Base-by-base conservation (phyloP, 2,797 vertebrate species). In the Philypnodon macrostomus region DNA sequence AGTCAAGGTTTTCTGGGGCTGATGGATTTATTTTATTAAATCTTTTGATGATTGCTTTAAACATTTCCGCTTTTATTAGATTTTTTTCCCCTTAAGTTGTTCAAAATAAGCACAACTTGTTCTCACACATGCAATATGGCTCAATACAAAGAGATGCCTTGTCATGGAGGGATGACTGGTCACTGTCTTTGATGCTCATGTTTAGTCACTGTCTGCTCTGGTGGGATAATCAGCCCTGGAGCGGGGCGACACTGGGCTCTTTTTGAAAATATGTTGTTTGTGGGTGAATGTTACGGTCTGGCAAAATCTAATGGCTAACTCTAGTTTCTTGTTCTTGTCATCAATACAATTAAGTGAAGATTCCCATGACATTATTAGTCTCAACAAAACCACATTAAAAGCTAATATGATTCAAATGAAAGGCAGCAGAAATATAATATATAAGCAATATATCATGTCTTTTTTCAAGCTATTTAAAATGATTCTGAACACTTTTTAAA, bases 141-240 rank as follows among this genome's bases (percentile, higher is more conserved):
- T 31, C 33, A 51, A 53, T 14, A 68, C 57, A 69, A 60, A 83
- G 36, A 45, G 17, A 55, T 32, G 13, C 66, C 69, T 47, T 67
- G 55, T 77, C 47, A 48, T 50, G 24, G 21, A 62, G 54, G 58
- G 40, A 60, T 57, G 72, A 70, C 77, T 61, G 49, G 23, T 42
- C 62, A 26, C 54, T 72, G 32, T 33, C 65, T 77, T 77, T 87
- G 80, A 84, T 79, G 83, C 56, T 81, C 67, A 68, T 67, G 60
- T 75, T 77, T 75, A 78, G 77, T 79, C 77, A 79, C 47, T 24
- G 73, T 69, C 63, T 81, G 67, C 29, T 61, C 58, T 46, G 54
- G 50, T 50, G 59, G 31, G 45, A 68, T 68, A 61, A 72, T 80
- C 72, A 73, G 68, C 61, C 66, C 67, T 32, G 56, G 42, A 71